Evolutionary conservation across 2,113 vertebrate genomes (phyloP), one percentile per base, ranked within the genome.

Genomic region (Oostethus manadensis): DNA sequence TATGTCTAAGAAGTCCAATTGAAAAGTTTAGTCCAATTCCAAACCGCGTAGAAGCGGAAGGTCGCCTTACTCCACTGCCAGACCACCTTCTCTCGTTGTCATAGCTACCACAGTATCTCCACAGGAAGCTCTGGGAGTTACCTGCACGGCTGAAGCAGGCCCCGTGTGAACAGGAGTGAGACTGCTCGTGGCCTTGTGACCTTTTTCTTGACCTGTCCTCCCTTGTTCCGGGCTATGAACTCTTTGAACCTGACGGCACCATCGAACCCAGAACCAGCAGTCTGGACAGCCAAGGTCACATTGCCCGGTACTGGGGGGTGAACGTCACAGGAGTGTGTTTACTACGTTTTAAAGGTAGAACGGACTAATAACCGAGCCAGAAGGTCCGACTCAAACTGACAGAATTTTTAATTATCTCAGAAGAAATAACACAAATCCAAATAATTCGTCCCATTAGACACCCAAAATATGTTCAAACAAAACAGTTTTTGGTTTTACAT

Each of bases 161-260:
- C 76, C 68, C 77, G 66, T 60, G 57, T 77, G 56, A 87, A 81
- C 88, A 88, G 88, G 87, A 88, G 88, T 22, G 50, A 8, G 61
- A 66, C 69, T 80, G 60, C 35, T 57, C 51, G 18, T 68, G 73
- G 29, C 77, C 79, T 59, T 9, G 1, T 50, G 38, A 70, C 62
- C 65, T 68, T 55, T 33, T 63, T 45, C 55, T 14, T 69, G 78
- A 86, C 71, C 66, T 10, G 10, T 68, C 58, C 61, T 62, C 73
- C 65, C 43, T 64, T 51, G 71, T 77, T 62, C 65, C 48, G 38
- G 56, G 43, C 58, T 58, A 53, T 26, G 20, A 65, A 18, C 53
- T 73, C 55, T 70, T 60, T 79, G 62, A 85, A 86, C 64, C 43
- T n/a, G 0, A 46, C 46, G 33, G 40, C 42, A 68, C 45, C 57